Evolutionary conservation across 1,140 invertebrate genomes (phyloP).

Genomic region (Gonioctena quinquepunctata): DNA sequence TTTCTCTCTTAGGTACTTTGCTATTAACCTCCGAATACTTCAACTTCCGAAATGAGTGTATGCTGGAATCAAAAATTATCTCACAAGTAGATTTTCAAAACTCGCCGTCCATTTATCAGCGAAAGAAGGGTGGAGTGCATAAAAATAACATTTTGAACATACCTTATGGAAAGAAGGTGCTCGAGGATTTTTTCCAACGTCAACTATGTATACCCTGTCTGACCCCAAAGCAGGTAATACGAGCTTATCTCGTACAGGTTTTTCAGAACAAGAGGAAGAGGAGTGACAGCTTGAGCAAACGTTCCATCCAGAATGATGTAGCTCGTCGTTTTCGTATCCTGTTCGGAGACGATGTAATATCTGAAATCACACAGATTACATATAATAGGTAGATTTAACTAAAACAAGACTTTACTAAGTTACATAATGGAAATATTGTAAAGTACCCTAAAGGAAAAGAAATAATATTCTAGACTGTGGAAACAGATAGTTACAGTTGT

Average conservation of each 20-base stretch:
- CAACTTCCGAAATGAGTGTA: too few relatives aligned
- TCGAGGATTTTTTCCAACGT: conserved; percentile 73
- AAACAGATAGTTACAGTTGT: too few relatives aligned
- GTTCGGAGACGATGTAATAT: conserved; percentile 85
- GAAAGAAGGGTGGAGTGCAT: background rate
- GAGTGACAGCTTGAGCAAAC: conserved; percentile 85
- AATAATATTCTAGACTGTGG: too few relatives aligned
- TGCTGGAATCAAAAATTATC: too few relatives aligned
- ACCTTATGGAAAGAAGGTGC: conserved; percentile 62
- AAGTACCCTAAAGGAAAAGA: too few relatives aligned
- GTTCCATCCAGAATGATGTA: conserved; percentile 97
- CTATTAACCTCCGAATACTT: too few relatives aligned
- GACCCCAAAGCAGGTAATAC: conserved; percentile 83
- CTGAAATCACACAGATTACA: too few relatives aligned
- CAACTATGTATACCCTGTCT: conserved; percentile 84
- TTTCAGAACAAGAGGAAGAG: conserved; percentile 58
- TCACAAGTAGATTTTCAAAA: too few relatives aligned
- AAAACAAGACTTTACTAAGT: too few relatives aligned
- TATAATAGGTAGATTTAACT: too few relatives aligned
- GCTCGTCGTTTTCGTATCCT: conserved; percentile 80
- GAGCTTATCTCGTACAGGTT: conserved; percentile 73
- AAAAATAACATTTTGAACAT: background rate
- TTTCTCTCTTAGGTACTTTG: too few relatives aligned
- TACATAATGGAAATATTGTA: too few relatives aligned
- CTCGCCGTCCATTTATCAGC: background rate